phyloP scores from a whole-genome alignment of 2,113 vertebrate species.

The Pteruthius melanotis region DNA sequence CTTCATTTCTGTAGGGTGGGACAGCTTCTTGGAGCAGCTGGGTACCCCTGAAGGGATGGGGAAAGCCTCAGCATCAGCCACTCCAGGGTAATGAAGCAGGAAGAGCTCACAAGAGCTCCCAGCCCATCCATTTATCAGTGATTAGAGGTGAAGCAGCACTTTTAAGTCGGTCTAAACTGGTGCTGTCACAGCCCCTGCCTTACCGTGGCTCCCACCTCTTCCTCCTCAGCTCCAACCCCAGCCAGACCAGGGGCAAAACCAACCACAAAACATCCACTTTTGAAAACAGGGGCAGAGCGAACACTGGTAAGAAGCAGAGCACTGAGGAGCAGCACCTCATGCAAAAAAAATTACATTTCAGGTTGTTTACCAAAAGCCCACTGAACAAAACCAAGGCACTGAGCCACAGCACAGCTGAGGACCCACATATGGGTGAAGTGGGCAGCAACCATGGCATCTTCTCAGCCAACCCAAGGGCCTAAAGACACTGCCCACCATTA shows the following conservation, averaged over 20 bases:
- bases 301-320: not conserved
- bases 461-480: not conserved
- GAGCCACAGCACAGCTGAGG: not conserved
- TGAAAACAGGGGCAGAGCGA: not conserved
- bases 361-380: not conserved
- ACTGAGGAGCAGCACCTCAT: not conserved
- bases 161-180: not conserved
- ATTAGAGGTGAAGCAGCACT: not conserved
- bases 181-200: not conserved
- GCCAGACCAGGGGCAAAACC: not conserved
- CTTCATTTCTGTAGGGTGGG: not conserved
- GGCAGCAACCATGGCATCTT: accelerated
- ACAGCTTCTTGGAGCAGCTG: not conserved
- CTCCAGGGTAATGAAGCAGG: not conserved
- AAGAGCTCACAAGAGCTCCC: not conserved
- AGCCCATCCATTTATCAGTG: not conserved
- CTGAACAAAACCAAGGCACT: not conserved
- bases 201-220: accelerated
- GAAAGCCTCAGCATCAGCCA: not conserved
- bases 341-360: not conserved
- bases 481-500: not conserved
- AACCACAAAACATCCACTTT: not conserved
- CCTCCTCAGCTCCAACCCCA: not conserved
- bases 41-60: not conserved
- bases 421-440: accelerated